These are phyloP conservation scores for Tachysurus fulvidraco DNA, from an alignment of 2,113 vertebrate genomes.

Conservation along the genomic window DNA sequence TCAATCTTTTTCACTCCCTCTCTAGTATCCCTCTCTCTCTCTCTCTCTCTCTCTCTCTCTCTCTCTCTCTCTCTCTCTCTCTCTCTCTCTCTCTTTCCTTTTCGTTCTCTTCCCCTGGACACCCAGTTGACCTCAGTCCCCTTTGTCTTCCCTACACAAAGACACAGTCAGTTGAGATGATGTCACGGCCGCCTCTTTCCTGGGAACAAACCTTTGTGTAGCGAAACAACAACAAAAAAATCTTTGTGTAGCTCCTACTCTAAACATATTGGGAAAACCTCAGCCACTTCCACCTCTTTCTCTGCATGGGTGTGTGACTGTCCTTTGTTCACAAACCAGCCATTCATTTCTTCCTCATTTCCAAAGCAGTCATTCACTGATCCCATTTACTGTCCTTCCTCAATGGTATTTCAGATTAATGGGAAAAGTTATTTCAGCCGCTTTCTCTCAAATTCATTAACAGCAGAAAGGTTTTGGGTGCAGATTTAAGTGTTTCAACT, in stretches of 20 bases:
- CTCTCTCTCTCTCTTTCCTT: conserved; percentile 23
- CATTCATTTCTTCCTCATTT: conserved; percentile 48
- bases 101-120: conserved; percentile 41
- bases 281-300: conserved; percentile 72
- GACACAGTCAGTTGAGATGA: conserved; percentile 78
- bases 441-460: not conserved
- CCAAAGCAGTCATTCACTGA: conserved; percentile 47
- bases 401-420: conserved; percentile 24
- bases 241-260: conserved; percentile 77
- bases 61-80: conserved; percentile 15
- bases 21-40: conserved; percentile 32
- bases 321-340: conserved; percentile 51
- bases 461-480: not conserved
- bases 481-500: not conserved
- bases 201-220: conserved; percentile 78
- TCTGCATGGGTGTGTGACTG: conserved; percentile 68
- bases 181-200: conserved; percentile 77
- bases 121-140: conserved; percentile 71
- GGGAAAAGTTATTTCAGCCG: conserved; percentile 1
- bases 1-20: conserved; percentile 20
- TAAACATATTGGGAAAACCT: conserved; percentile 65
- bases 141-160: conserved; percentile 75
- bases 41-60: conserved; percentile 19
- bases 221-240: conserved; percentile 78
- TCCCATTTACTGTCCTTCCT: conserved; percentile 24